Conservation (phyloP, 2,888 invertebrate species). For the Thelaira solivaga region DNA sequence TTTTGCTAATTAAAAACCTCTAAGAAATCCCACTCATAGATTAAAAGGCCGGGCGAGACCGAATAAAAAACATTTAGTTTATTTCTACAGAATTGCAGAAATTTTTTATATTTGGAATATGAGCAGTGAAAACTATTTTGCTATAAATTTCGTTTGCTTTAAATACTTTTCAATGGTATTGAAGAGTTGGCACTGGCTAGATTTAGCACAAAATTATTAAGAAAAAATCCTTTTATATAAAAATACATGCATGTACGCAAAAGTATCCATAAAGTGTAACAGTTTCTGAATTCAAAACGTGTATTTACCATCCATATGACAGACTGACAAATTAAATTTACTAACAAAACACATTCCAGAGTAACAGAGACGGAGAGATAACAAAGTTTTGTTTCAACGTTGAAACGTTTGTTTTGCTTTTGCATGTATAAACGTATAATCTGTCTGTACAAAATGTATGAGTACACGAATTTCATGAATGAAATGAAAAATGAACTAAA, state of each 20-base stretch:
- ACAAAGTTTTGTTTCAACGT: conserved; percentile 44
- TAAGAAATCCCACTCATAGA: no score
- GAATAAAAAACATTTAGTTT: no score
- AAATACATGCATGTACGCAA: conserved; percentile 23
- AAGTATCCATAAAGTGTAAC: conserved; percentile 50
- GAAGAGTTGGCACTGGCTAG: conserved; percentile 56
- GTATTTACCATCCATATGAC: conserved; percentile 53
- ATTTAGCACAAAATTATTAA: conserved; percentile 41
- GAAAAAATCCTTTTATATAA: conserved; percentile 24
- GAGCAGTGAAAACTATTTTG: background rate
- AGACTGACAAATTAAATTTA: conserved; percentile 16
- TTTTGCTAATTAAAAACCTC: no score
- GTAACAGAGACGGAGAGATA: conserved; percentile 21
- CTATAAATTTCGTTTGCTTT: no score
- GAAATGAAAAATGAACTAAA: conserved; percentile 43
- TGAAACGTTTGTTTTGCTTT: conserved; percentile 40
- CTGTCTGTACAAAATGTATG: no score
- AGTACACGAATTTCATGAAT: conserved; percentile 62
- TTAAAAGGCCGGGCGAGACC: no score
- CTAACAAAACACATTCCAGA: conserved; percentile 49
- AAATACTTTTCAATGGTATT: no score
- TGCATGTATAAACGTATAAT: no score
- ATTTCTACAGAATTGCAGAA: no score
- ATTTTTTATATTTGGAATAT: conserved; percentile 22
- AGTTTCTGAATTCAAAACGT: conserved; percentile 63